These are phyloP conservation scores for Chitala chitala DNA, from an alignment of 2,113 vertebrate genomes.

Conservation along the genomic window DNA sequence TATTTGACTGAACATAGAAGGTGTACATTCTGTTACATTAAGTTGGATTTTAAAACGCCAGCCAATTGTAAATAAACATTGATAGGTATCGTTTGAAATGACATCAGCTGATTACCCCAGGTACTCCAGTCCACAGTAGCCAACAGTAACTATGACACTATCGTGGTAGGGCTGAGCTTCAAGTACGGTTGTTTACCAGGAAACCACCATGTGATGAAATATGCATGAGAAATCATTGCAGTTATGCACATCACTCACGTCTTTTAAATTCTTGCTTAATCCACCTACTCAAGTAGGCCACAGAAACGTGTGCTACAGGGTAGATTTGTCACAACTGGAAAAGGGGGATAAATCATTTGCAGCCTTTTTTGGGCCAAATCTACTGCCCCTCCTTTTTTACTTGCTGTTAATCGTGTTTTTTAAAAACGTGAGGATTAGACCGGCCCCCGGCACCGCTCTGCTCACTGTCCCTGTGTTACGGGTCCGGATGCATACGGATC, in stretches of 20 bases:
- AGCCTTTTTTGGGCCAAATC: neutral
- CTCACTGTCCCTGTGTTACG: neutral
- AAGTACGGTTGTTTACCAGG: slow-evolving; percentile 45
- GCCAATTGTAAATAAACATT: too few species aligned
- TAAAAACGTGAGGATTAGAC: neutral
- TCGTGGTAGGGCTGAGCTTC: slow-evolving; percentile 22
- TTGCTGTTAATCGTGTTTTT: neutral
- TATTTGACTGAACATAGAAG: neutral
- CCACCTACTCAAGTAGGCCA: slow-evolving; percentile 52
- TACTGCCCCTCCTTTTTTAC: neutral
- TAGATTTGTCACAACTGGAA: neutral
- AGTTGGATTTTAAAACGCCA: too few species aligned
- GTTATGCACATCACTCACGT: slow-evolving; percentile 36
- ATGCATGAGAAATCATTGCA: slow-evolving; percentile 48
- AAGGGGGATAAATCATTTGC: neutral
- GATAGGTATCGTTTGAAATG: too few species aligned
- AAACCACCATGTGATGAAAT: slow-evolving; percentile 43
- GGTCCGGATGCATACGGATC: neutral
- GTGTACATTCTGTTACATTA: too few species aligned
- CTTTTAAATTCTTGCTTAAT: slow-evolving; percentile 37
- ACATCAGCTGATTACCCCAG: too few species aligned
- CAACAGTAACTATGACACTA: too few species aligned
- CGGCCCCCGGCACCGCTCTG: neutral
- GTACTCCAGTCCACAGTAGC: too few species aligned
- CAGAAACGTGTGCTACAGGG: neutral